phyloP scores from a whole-genome alignment of 2,797 vertebrate species.

The Xiphophorus birchmanni region DNA sequence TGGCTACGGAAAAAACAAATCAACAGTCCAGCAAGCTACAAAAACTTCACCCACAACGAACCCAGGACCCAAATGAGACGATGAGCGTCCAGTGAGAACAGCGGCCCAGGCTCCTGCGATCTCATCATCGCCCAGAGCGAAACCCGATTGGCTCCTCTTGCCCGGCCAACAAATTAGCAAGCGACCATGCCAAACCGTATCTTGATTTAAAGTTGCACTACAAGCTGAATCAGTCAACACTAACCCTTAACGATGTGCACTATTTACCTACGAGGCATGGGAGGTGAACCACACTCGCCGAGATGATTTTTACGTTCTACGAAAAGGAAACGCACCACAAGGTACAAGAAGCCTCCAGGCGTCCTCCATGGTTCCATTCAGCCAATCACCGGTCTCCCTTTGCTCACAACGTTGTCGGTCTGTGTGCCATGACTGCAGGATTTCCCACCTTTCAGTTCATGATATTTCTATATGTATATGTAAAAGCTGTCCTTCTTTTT shows the following conservation, averaged over 20 bases:
- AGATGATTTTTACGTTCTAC: conserved; percentile 46
- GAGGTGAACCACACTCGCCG: conserved; percentile 68
- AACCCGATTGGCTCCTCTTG: conserved; percentile 48
- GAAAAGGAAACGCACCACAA: conserved; percentile 50
- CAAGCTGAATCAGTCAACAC: conserved; percentile 79
- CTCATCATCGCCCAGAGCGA: conserved; percentile 46
- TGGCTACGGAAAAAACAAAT: conserved; percentile 50
- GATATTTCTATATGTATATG: conserved; percentile 56
- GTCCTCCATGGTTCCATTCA: conserved; percentile 46
- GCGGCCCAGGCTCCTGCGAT: conserved; percentile 58
- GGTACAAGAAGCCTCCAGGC: conserved; percentile 48
- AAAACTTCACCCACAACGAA: conserved; percentile 5
- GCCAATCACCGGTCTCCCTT: conserved; percentile 47
- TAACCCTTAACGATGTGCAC: conserved; percentile 80
- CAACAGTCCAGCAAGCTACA: conserved; percentile 54
- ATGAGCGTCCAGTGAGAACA: conserved; percentile 52
- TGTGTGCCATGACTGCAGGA: conserved; percentile 57
- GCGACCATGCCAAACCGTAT: conserved; percentile 75
- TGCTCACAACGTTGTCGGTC: conserved; percentile 15
- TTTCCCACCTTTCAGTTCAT: conserved; percentile 43
- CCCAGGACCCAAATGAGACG: conserved; percentile 14
- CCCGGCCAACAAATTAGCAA: conserved; percentile 61
- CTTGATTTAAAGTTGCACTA: conserved; percentile 80
- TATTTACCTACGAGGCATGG: conserved; percentile 74
- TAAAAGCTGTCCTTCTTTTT: conserved; percentile 41